Evolutionary conservation across 2,797 vertebrate species (phyloP).

Genomic region (Silurus aristotelis): DNA sequence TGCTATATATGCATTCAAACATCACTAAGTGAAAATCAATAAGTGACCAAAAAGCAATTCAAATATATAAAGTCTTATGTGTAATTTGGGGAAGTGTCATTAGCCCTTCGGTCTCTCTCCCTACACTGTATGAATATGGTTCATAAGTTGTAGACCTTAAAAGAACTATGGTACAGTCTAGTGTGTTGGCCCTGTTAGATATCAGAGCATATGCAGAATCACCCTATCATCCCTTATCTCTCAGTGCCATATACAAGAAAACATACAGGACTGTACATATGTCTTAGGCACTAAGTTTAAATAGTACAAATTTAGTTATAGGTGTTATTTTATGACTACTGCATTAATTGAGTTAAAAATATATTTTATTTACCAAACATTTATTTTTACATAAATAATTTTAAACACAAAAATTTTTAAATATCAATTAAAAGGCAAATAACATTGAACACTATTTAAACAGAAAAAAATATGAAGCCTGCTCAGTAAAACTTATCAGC

Average conservation of each 20-base stretch:
- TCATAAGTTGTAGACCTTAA: background rate
- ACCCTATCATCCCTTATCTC: background rate
- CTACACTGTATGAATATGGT: background rate
- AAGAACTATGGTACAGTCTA: background rate
- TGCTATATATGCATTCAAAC: background rate
- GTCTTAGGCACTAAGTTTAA: background rate
- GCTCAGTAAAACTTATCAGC: background rate
- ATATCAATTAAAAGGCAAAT: background rate
- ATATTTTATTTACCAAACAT: background rate
- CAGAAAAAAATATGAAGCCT: background rate
- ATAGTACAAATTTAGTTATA: background rate
- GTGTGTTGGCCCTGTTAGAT: background rate
- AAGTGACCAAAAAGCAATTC: background rate
- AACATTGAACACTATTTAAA: background rate
- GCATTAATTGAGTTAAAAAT: background rate
- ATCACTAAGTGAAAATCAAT: background rate
- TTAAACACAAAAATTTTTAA: background rate
- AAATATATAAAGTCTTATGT: background rate
- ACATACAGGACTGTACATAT: background rate
- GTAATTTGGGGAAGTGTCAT: background rate
- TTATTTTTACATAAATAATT: background rate
- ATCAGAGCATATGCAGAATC: constrained; percentile 1
- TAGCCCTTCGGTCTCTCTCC: background rate
- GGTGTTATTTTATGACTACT: background rate
- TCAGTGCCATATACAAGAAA: background rate